These are phyloP conservation scores for Tauraco hartlaubi DNA, from an alignment of 2,797 vertebrate genomes.

Conservation along the genomic window DNA sequence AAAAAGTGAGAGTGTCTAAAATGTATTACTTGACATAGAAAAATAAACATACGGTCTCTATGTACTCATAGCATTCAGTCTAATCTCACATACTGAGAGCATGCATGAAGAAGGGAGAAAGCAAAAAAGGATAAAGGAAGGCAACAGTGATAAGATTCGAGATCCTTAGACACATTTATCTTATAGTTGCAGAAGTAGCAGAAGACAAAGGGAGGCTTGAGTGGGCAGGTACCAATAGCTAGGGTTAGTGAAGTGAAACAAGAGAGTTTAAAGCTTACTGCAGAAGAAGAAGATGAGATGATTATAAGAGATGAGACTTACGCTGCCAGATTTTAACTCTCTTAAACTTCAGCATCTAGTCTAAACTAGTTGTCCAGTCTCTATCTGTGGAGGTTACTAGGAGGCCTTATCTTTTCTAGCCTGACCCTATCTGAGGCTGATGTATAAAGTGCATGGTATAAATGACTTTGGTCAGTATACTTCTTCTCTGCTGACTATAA, in stretches of 20 bases:
- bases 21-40: neutral
- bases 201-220: neutral
- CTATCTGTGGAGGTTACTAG: neutral
- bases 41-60: neutral
- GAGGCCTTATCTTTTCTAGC: neutral
- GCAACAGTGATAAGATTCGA: neutral
- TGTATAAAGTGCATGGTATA: neutral
- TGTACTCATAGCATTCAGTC: neutral
- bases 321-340: neutral
- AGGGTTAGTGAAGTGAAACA: neutral
- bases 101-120: neutral
- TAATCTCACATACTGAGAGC: neutral
- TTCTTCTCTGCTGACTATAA: neutral
- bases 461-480: neutral
- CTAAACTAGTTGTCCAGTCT: neutral
- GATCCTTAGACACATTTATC: neutral
- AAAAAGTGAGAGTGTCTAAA: neutral
- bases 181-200: neutral
- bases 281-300: neutral
- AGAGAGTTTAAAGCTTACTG: neutral
- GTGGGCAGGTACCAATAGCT: neutral
- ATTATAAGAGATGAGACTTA: neutral
- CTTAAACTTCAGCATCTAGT: neutral
- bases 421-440: neutral
- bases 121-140: neutral